phyloP scores from a whole-genome alignment of 2,113 vertebrate species.

The Alectura lathami region DNA sequence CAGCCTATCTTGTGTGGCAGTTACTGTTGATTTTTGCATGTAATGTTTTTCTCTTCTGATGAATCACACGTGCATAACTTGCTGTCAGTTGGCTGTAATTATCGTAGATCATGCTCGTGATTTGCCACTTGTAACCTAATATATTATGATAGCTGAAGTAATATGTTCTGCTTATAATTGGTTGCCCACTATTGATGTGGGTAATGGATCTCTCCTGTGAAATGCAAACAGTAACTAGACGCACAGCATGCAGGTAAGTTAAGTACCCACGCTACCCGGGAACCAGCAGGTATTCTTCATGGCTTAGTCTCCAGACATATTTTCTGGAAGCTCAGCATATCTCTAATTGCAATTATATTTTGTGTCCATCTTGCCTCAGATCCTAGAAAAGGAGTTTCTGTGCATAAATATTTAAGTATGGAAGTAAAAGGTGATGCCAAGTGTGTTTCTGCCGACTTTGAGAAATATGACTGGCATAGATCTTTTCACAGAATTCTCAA shows the following conservation, averaged over 20 bases:
- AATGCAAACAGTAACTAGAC: conserved; percentile 74
- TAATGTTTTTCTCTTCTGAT: conserved; percentile 35
- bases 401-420: conserved; percentile 62
- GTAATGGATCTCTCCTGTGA: conserved; percentile 72
- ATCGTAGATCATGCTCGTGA: conserved; percentile 65
- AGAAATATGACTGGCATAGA: neutral
- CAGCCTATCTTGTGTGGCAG: conserved; percentile 11
- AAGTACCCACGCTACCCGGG: conserved; percentile 70
- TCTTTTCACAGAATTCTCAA: neutral
- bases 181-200: conserved; percentile 68
- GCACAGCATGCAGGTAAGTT: conserved; percentile 77
- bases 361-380: conserved; percentile 65
- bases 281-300: conserved; percentile 75
- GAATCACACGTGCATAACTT: neutral
- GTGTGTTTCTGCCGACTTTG: conserved; percentile 27
- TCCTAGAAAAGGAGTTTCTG: conserved; percentile 44
- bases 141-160: conserved; percentile 60
- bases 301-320: conserved; percentile 66
- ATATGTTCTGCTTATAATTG: conserved; percentile 73
- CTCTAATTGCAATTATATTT: conserved; percentile 80
- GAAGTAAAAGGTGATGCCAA: conserved; percentile 46
- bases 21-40: neutral
- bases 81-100: conserved; percentile 54
- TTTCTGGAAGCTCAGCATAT: conserved; percentile 73
- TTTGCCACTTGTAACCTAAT: conserved; percentile 59